Evolutionary conservation across 2,888 invertebrate genomes (phyloP).

Genomic region (Halictus ligatus): DNA sequence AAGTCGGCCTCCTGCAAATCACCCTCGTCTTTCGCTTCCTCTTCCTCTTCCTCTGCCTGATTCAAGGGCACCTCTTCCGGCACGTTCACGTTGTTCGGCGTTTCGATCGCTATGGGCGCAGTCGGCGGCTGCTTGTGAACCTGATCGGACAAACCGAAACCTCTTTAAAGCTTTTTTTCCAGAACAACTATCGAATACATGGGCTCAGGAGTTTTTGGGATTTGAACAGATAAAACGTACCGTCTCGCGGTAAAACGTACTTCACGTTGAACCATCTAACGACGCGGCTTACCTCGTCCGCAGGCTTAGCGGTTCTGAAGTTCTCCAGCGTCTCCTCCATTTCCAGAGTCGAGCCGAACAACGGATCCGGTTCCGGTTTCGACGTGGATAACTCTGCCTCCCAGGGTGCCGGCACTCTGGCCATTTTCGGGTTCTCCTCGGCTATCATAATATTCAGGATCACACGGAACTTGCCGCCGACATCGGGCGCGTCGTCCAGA

Average conservation of each 20-base stretch:
- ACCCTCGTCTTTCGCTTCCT: constrained; percentile 54
- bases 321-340: constrained; percentile 94
- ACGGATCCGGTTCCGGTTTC: constrained; percentile 86
- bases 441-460: constrained; percentile 90
- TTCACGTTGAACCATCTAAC: no score
- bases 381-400: constrained; percentile 87
- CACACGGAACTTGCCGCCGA: constrained; percentile 88
- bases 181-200: no score
- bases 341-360: constrained; percentile 92
- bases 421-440: constrained; percentile 88
- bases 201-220: no score
- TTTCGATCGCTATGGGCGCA: constrained; percentile 11
- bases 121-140: constrained; percentile 21
- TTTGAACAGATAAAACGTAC: no score
- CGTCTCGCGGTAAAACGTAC: no score
- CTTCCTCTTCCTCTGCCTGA: constrained; percentile 29
- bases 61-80: constrained; percentile 28
- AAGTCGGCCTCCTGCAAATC: constrained; percentile 81
- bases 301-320: constrained; percentile 84
- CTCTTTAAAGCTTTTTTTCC: no score
- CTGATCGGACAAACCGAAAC: constrained; percentile 6
- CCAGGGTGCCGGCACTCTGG: constrained; percentile 91
- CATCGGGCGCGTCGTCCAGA: constrained; percentile 92
- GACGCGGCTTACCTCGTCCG: constrained; percentile 84
- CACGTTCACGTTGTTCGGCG: constrained; percentile 10